Base-by-base conservation (phyloP, 2,888 invertebrate species). In the Acanthosoma haemorrhoidale region DNA sequence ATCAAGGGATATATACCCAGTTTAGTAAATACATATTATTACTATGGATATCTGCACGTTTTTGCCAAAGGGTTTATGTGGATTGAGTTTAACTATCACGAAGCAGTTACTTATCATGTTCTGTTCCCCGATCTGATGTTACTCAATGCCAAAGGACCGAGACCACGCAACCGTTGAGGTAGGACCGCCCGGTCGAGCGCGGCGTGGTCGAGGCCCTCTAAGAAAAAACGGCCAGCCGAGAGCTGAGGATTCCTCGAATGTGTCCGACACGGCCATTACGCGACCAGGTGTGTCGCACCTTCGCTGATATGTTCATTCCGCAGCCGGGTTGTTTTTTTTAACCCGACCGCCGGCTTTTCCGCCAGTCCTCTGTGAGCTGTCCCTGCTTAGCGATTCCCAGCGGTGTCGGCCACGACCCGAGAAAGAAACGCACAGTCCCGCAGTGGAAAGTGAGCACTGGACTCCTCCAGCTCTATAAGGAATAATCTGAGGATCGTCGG, bases 241-340 rank as follows among this genome's bases (percentile, higher is more conserved):
- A n/a, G 41, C n/a, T n/a, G 41, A 6, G 31, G 64, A 64, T 64
- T 64, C 64, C 25, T 64, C 29, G 25, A 25, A 43, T 43, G 64
- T 64, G 64, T 64, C 43, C 29, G 64, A 64, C 64, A 64, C 39
- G 64, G 25, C 64, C 64, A 64, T 64, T 64, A 64, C 43, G 6
- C 21, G 43, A 11, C 64, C 64, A 64, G 64, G 64, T 64, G 64
- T 64, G 29, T 60, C 32, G 32, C 60, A 36, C 60, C 64, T 16
- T 32, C n/a, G 39, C 64, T 64, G 64, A 64, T 64, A 64, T 64
- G 64, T 64, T 64, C 64, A 64, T 64, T 64, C 64, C n/a, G n/a
- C n/a, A n/a, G n/a, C 64, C 64, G 64, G 29, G 25, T 39, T 64
- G 29, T 64, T 64, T 64, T 64, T 41, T 29, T 36, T 16, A 6